Base-by-base conservation (phyloP, 2,888 invertebrate species). In the Neoaliturus tenellus region DNA sequence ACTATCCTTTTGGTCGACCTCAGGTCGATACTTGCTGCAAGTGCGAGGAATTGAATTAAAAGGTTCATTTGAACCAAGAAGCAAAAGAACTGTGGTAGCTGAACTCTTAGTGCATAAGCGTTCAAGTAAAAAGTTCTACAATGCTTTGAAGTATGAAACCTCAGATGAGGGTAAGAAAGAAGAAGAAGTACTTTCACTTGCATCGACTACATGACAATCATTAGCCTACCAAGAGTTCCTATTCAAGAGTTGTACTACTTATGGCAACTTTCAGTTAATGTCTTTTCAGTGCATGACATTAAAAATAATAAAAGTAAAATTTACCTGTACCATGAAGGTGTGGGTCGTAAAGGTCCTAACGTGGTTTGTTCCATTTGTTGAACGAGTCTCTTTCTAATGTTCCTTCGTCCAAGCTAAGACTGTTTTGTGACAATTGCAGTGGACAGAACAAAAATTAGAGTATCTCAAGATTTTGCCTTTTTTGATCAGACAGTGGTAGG, bases 21-120 rank as follows among this genome's bases (percentile, higher is more conserved):
- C 84, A 86, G 44, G 82, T 80, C 20, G 80, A 85, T 69, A 69
- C 75, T 17, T 86, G 84, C 44, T 86, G 82, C 41, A 85, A 51
- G 23, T 86, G 86, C 67, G 84, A 85, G 48, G 71, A 82, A 69
- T 62, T 86, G 48, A 85, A 85, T 83, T 86, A 20, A 86, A 80
- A 83, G 58, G 67, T 25, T 39, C 81, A 83, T 81, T 44, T 84
- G 14, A 82, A 84, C 80, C 82, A 85, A 28, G 80, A 41, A 20
- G 82, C 82, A 12, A 85, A 78, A 51, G 82, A 44, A 51, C 84
- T 78, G 80, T 48, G 31, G 81, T 73, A n/a, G 83, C 83, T 41
- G 81, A 85, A 28, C n/a, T 83, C 12, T 25, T 81, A 39, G 58
- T 85, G 23, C 85, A 83, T 33, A 85, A 83, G 25, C 51, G 58